Evolutionary conservation across 2,797 vertebrate genomes (phyloP), one percentile per base, ranked within the genome.

Genomic region (Heliangelus exortis): DNA sequence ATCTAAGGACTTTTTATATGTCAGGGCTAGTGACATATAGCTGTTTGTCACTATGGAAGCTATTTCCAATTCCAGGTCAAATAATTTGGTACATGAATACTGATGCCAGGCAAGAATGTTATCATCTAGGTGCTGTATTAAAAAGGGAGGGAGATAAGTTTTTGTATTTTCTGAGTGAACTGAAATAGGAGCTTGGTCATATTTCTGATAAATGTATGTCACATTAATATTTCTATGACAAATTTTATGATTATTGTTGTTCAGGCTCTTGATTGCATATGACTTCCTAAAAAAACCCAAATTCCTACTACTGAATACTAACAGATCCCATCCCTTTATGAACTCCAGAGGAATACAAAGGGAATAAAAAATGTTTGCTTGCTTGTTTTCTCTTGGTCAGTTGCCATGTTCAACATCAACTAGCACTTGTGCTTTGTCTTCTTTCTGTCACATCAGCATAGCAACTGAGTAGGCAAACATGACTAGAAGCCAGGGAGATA

Each of bases 371-470:
- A 57, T 26, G n/a, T 75, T 89, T 87, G 28, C 53, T 72, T 83
- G 16, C 62, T 74, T 73, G 36, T 19, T 53, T 53, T 48, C 55
- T 54, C 39, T 87, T 94, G 81, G 59, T 72, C 73, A 77, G 15
- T 68, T 96, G 81, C 68, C 88, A 63, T 17, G 8, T 67, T 90
- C 62, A 79, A 8, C 58, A 80, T 93, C 76, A 75, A 1, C 62
- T 66, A 54, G 87, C 88, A 72, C 73, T 95, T 84, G 50, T 81
- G 54, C 61, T 95, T 96, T 96, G 87, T 93, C 47, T 71, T 94
- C 73, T 84, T 77, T 48, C 88, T 95, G 66, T 93, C 84, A 78
- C 69, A 72, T 87, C 54, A 81, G 73, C 66, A 31, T 45, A 78
- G 84, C 61, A 84, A 26, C 84, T 43, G 72, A 65, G 43, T 41